Conservation (phyloP, 2,888 invertebrate genomes). For the Anthophora plumipes region DNA sequence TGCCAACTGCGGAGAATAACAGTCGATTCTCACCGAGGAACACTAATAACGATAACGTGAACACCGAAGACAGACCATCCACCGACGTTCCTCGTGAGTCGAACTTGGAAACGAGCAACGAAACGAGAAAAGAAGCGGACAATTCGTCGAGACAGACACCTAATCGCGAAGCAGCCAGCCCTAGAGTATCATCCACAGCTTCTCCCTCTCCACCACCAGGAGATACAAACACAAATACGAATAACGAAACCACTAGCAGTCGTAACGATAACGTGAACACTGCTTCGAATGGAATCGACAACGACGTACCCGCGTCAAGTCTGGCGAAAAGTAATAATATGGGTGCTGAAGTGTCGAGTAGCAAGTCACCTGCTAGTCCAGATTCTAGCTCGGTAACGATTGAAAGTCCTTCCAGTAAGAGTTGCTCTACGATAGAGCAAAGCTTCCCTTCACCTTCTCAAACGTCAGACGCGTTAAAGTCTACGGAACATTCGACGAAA, state of each 20-base stretch:
- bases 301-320: slow-evolving; percentile 42
- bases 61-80: slow-evolving; percentile 25
- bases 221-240: slow-evolving; percentile 32
- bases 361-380: slow-evolving; percentile 78
- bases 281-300: slow-evolving; percentile 39
- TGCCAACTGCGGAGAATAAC: slow-evolving; percentile 45
- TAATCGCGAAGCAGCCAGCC: slow-evolving; percentile 75
- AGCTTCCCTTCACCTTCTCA: slow-evolving; percentile 28
- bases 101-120: slow-evolving; percentile 39
- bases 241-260: slow-evolving; percentile 13
- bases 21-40: slow-evolving; percentile 49
- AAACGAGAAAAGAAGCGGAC: slow-evolving; percentile 45
- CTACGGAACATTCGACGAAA: slow-evolving; percentile 46
- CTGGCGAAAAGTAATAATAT: slow-evolving; percentile 35
- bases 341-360: slow-evolving; percentile 69
- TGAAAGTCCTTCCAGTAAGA: slow-evolving; percentile 61
- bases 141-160: slow-evolving; percentile 39
- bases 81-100: slow-evolving; percentile 29
- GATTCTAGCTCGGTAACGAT: slow-evolving; percentile 78
- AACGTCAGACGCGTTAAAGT: slow-evolving; percentile 31
- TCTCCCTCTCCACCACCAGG: slow-evolving; percentile 77
- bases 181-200: slow-evolving; percentile 78
- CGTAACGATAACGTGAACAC: slow-evolving; percentile 18
- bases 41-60: slow-evolving; percentile 2
- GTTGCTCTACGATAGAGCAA: slow-evolving; percentile 51